These are phyloP conservation scores for Acrobasis repandana DNA, from an alignment of 2,888 invertebrate genomes.

Conservation along the genomic window DNA sequence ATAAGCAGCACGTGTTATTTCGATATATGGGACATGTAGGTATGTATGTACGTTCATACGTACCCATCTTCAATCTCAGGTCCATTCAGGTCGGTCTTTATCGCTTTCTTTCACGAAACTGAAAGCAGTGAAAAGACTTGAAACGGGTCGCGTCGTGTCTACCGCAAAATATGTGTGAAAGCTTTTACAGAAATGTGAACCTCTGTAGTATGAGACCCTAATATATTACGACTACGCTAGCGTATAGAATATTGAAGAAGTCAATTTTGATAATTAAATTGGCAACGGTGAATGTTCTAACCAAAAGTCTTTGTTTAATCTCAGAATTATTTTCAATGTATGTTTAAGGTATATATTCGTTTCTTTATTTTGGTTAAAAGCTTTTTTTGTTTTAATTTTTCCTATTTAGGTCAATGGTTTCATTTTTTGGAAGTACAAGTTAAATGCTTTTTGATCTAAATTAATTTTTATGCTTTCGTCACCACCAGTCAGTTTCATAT, in stretches of 20 bases:
- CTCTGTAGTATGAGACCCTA: conserved; percentile 11
- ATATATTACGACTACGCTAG: background rate
- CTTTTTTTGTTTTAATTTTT: too few relatives aligned
- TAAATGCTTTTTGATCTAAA: too few relatives aligned
- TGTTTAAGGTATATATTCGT: too few relatives aligned
- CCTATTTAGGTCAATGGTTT: too few relatives aligned
- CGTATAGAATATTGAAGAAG: conserved; percentile 9
- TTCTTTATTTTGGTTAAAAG: too few relatives aligned
- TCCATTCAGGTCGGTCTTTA: conserved; percentile 29
- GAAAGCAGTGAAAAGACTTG: conserved; percentile 38
- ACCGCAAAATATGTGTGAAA: conserved; percentile 40
- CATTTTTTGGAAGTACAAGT: too few relatives aligned
- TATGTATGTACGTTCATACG: too few relatives aligned
- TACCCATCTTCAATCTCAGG: conserved; percentile 21
- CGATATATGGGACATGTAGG: conserved; percentile 16
- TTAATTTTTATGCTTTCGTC: too few relatives aligned
- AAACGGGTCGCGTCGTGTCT: conserved; percentile 36
- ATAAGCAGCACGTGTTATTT: conserved; percentile 14
- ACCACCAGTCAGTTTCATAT: too few relatives aligned
- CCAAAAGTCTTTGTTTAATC: background rate
- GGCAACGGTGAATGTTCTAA: background rate
- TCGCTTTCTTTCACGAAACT: conserved; percentile 40
- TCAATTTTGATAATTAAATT: conserved; percentile 1
- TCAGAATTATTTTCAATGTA: too few relatives aligned
- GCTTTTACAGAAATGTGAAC: conserved; percentile 37